These are phyloP conservation scores for Crioceris asparagi DNA, from an alignment of 2,888 invertebrate species.

Conservation along the genomic window DNA sequence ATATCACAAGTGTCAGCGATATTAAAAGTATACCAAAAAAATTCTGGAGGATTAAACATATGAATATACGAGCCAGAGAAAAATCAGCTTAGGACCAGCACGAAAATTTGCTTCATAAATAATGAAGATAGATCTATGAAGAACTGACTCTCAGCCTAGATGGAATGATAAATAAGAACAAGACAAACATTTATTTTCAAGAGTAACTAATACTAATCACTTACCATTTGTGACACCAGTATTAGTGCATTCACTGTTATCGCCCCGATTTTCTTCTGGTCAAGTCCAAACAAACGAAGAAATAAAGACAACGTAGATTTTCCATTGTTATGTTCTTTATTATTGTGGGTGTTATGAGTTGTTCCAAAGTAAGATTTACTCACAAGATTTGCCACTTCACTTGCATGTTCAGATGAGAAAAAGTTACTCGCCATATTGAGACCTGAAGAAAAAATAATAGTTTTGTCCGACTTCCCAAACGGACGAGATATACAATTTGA, in stretches of 20 bases:
- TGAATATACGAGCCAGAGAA: no score
- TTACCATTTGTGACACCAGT: conserved; percentile 75
- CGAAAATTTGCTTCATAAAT: no score
- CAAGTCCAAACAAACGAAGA: conserved; percentile 62
- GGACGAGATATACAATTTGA: no score
- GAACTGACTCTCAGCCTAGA: no score
- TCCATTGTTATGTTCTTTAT: conserved; percentile 32
- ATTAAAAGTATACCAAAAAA: no score
- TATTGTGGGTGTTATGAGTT: conserved; percentile 16
- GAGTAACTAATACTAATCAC: conserved; percentile 18
- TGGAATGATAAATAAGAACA: no score
- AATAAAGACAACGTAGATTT: conserved; percentile 46
- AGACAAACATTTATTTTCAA: no score
- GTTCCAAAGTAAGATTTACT: conserved; percentile 42
- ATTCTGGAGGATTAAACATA: no score
- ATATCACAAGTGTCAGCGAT: no score
- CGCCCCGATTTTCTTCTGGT: conserved; percentile 66
- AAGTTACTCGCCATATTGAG: background rate
- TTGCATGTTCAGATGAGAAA: conserved; percentile 33
- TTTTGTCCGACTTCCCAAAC: no score
- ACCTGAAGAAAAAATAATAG: background rate
- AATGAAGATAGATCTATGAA: no score
- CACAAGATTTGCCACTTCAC: conserved; percentile 51
- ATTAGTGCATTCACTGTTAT: conserved; percentile 74
- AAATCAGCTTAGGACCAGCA: no score